A percentile compares a stretch with the other conserved stretches of the same genome.
phyloP scores from a whole-genome alignment of 2,113 vertebrate genomes.

The Ceuthmochares aereus region DNA sequence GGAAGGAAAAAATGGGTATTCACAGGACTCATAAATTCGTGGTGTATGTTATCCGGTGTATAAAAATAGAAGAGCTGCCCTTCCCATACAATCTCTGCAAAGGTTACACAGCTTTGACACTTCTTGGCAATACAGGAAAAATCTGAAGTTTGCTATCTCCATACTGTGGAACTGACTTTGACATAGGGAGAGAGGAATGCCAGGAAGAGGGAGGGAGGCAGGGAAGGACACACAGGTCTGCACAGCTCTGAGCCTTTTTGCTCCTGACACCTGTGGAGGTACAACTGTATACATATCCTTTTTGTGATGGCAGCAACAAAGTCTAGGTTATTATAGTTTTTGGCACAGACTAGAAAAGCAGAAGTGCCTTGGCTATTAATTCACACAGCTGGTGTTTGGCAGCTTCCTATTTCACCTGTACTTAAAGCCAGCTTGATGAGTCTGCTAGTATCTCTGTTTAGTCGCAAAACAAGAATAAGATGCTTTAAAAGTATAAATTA shows the following conservation, averaged over 20 bases:
- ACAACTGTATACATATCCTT: not conserved
- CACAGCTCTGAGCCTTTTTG: not conserved
- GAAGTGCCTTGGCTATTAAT: not conserved
- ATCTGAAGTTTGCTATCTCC: not conserved
- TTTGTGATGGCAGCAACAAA: not conserved
- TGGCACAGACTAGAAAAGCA: not conserved
- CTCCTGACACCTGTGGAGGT: not conserved
- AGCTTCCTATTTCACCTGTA: not conserved
- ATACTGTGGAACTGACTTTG: not conserved
- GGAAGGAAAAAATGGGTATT: not conserved
- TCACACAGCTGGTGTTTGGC: not conserved
- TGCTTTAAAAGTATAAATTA: not conserved
- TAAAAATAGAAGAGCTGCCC: not conserved
- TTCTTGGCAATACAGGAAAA: not conserved
- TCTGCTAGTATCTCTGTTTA: not conserved
- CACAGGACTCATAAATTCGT: rapidly evolving
- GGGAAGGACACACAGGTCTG: rapidly evolving
- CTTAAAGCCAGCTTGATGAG: not conserved
- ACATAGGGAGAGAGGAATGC: not conserved
- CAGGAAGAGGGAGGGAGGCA: not conserved
- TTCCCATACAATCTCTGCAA: not conserved
- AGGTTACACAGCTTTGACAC: not conserved
- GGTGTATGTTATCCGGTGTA: not conserved
- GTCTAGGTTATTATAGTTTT: not conserved
- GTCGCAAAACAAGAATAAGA: not conserved